Percentiles rank a stretch among this genome's conserved stretches.
phyloP scores from a whole-genome alignment of 2,113 vertebrate species.

The Sterrhoptilus dennistouni region DNA sequence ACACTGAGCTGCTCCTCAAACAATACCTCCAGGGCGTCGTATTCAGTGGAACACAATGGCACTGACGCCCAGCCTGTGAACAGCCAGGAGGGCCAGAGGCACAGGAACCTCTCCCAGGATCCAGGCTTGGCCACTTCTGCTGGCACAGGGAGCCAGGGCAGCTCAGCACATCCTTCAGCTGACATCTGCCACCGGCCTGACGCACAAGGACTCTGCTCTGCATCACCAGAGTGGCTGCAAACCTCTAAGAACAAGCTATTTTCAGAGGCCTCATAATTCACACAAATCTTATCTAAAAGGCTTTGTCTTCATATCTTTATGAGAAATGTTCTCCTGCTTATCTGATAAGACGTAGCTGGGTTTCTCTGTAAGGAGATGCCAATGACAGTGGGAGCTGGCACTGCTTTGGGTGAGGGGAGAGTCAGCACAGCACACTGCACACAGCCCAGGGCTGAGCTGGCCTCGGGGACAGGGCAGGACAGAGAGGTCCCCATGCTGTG shows the following conservation, averaged over 20 bases:
- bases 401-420: accelerated
- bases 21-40: not conserved
- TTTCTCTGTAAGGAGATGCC: not conserved
- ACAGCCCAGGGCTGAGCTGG: not conserved
- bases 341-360: accelerated
- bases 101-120: not conserved
- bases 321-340: not conserved
- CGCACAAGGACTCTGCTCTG: not conserved
- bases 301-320: not conserved
- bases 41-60: accelerated
- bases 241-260: not conserved
- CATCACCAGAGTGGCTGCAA: accelerated
- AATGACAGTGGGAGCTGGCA: not conserved
- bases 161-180: not conserved
- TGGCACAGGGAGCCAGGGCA: not conserved
- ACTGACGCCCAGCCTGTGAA: accelerated
- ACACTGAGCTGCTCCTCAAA: not conserved
- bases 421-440: not conserved
- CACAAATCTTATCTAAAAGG: not conserved
- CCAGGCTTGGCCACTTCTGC: not conserved
- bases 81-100: not conserved
- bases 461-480: not conserved
- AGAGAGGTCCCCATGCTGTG: accelerated
- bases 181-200: not conserved
- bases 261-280: not conserved